phyloP scores from a whole-genome alignment of 2,113 vertebrate genomes.

The Phocoena sinus region DNA sequence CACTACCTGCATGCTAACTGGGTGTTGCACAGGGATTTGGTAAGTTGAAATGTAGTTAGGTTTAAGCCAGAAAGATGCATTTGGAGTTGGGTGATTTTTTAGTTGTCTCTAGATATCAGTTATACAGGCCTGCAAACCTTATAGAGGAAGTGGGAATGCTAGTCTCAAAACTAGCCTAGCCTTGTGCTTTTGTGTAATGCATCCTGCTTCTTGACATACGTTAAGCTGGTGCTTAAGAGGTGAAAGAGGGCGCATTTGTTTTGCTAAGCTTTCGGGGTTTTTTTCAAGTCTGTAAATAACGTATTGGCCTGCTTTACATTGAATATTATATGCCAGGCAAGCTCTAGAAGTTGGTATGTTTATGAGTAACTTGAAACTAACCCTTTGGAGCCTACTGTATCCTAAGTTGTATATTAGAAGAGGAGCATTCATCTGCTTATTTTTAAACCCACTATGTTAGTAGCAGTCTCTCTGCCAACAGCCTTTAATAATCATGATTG shows the following conservation, averaged over 20 bases:
- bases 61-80: constrained; percentile 55
- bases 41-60: constrained; percentile 82
- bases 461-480: background rate
- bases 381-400: background rate
- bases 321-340: constrained; percentile 45
- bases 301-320: background rate
- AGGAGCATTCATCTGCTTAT: background rate
- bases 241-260: constrained; percentile 38
- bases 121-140: background rate
- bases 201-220: background rate
- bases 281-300: constrained; percentile 22
- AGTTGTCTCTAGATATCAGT: background rate
- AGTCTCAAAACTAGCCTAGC: background rate
- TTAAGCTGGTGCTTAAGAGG: background rate
- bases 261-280: constrained; percentile 24
- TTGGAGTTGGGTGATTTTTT: background rate
- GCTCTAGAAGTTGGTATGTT: constrained; percentile 53
- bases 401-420: background rate
- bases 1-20: constrained; percentile 99
- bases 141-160: background rate
- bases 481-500: constrained; percentile 7
- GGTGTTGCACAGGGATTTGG: constrained; percentile 99
- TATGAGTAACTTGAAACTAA: constrained; percentile 63
- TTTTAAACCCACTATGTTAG: background rate
- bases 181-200: background rate